phyloP scores from a whole-genome alignment of 2,113 vertebrate genomes.

The Dicrurus megarhynchus region DNA sequence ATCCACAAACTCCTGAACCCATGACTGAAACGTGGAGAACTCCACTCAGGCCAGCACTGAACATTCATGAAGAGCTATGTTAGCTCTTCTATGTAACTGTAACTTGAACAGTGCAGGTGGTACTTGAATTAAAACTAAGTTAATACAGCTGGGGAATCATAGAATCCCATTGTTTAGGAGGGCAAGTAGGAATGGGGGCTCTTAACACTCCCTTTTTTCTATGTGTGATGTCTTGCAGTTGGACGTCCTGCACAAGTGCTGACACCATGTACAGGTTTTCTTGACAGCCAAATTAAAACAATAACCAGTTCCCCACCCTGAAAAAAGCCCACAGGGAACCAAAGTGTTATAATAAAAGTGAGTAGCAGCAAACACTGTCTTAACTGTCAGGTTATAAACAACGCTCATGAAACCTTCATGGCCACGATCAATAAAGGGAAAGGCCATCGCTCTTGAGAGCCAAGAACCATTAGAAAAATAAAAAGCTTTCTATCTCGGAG shows the following conservation, averaged over 20 bases:
- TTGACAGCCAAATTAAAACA: background rate
- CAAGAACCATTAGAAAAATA: background rate
- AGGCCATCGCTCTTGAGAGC: background rate
- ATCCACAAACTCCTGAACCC: background rate
- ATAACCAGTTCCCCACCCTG: background rate
- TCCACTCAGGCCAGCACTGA: background rate
- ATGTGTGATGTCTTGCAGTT: background rate
- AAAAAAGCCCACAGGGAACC: background rate
- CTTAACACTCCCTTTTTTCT: background rate
- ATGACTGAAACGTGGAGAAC: background rate
- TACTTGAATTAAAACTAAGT: background rate
- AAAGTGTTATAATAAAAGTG: background rate
- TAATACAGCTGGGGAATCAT: background rate
- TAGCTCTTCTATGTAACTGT: too few relatives aligned
- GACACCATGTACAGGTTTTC: background rate
- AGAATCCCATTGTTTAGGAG: background rate
- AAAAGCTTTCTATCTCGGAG: background rate
- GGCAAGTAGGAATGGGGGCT: background rate
- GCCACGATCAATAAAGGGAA: slow-evolving; percentile 21
- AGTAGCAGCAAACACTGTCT: background rate
- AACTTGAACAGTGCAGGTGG: background rate
- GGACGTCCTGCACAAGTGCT: background rate
- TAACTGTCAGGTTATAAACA: slow-evolving; percentile 37
- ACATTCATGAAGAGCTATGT: background rate
- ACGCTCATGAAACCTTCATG: slow-evolving; percentile 21